Percentiles rank a stretch among this genome's conserved stretches.
phyloP scores from a whole-genome alignment of 2,888 invertebrate species.

The Ariolimax columbianus region DNA sequence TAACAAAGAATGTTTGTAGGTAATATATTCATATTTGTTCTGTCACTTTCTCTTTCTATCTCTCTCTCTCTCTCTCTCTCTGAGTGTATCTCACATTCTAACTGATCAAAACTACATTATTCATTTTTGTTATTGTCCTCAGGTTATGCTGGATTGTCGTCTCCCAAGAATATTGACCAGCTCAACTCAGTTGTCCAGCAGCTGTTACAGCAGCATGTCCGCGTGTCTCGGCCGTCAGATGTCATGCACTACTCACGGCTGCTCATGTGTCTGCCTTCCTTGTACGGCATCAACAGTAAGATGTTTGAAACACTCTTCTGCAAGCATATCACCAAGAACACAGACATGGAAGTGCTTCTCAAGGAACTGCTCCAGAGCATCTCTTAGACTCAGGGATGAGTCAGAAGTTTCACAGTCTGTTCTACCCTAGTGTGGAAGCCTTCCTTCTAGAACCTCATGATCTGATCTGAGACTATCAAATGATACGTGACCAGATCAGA shows the following conservation, averaged over 20 bases:
- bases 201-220: conserved; percentile 73
- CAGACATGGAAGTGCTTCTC: conserved; percentile 72
- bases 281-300: conserved; percentile 74
- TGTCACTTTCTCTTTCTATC: too few relatives aligned
- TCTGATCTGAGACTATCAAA: too few relatives aligned
- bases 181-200: conserved; percentile 73
- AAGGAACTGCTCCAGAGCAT: conserved; percentile 72
- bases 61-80: too few relatives aligned
- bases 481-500: too few relatives aligned
- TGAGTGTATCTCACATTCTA: too few relatives aligned
- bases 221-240: conserved; percentile 66
- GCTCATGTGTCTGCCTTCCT: conserved; percentile 73
- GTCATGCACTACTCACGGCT: conserved; percentile 75
- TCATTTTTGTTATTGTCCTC: conserved; percentile 39
- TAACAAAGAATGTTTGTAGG: too few relatives aligned
- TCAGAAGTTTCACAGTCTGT: not conserved
- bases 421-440: too few relatives aligned
- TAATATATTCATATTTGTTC: too few relatives aligned
- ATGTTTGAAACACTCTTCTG: conserved; percentile 76
- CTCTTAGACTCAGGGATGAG: conserved; percentile 28
- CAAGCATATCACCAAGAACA: conserved; percentile 69
- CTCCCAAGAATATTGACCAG: conserved; percentile 67
- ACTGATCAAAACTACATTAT: not conserved
- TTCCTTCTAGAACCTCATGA: too few relatives aligned
- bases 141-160: conserved; percentile 71